These are phyloP conservation scores for Oreochromis mossambicus DNA, from an alignment of 2,797 vertebrate species.

Conservation along the genomic window DNA sequence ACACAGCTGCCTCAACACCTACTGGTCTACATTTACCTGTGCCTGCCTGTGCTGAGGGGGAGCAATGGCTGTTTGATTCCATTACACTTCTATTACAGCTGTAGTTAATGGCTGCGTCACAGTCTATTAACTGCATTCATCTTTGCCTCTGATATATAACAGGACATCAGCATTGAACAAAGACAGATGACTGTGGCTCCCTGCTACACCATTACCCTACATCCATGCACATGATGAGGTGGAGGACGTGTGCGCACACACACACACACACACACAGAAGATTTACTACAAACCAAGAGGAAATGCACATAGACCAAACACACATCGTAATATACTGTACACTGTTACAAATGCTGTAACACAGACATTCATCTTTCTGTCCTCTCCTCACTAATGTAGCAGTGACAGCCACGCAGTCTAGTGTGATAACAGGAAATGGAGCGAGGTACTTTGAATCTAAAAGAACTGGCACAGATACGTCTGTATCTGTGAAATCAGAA, in stretches of 20 bases:
- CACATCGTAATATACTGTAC: neutral
- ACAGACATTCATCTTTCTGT: constrained; percentile 36
- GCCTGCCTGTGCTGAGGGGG: constrained; percentile 55
- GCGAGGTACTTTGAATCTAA: constrained; percentile 45
- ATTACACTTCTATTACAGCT: constrained; percentile 82
- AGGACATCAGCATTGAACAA: constrained; percentile 72
- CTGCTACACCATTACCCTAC: constrained; percentile 57
- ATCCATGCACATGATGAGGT: constrained; percentile 35
- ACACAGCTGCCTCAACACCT: constrained; percentile 20
- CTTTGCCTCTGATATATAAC: constrained; percentile 78
- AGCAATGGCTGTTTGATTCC: constrained; percentile 79
- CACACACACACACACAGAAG: neutral
- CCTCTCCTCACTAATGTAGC: neutral
- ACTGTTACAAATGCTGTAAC: neutral
- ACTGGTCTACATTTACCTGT: constrained; percentile 73
- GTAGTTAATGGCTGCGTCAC: constrained; percentile 83
- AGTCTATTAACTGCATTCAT: constrained; percentile 84
- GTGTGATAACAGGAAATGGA: constrained; percentile 23
- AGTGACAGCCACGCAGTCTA: constrained; percentile 22
- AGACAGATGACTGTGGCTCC: constrained; percentile 75
- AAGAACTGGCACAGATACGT: constrained; percentile 18
- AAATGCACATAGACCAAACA: neutral
- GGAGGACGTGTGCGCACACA: neutral
- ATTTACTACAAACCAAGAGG: neutral
- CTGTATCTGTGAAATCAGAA: constrained; percentile 33